phyloP scores from a whole-genome alignment of 2,797 vertebrate species.

The Notamacropus eugenii region DNA sequence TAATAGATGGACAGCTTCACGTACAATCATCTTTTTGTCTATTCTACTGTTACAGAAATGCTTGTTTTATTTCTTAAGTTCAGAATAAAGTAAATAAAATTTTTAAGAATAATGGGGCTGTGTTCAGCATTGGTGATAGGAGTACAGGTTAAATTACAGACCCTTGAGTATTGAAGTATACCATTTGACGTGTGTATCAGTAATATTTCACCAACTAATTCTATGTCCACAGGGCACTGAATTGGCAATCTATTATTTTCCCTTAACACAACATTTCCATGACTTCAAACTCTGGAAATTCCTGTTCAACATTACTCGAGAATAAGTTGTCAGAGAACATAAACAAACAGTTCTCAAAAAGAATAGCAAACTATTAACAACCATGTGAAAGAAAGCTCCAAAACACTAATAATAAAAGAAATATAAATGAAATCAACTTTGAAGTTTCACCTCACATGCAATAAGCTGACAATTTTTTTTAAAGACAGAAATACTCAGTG shows the following conservation, averaged over 20 bases:
- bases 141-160: neutral
- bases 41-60: neutral
- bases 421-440: neutral
- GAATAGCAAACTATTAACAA: neutral
- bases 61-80: neutral
- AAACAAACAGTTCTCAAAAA: neutral
- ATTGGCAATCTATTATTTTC: neutral
- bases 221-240: neutral
- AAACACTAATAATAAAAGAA: neutral
- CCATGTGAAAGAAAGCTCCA: neutral
- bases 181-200: neutral
- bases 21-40: too few species aligned
- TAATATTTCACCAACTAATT: neutral
- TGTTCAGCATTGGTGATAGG: neutral
- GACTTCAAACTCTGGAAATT: neutral
- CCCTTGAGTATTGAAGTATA: neutral
- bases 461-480: neutral
- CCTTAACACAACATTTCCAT: neutral
- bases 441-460: neutral
- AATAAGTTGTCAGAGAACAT: neutral
- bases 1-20: too few species aligned
- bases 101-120: neutral
- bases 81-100: neutral
- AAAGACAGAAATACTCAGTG: neutral
- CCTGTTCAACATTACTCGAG: neutral